Evolutionary conservation across 2,888 invertebrate species (phyloP), one percentile per base, ranked within the genome.

Genomic region (Synanthedon myopaeformis): DNA sequence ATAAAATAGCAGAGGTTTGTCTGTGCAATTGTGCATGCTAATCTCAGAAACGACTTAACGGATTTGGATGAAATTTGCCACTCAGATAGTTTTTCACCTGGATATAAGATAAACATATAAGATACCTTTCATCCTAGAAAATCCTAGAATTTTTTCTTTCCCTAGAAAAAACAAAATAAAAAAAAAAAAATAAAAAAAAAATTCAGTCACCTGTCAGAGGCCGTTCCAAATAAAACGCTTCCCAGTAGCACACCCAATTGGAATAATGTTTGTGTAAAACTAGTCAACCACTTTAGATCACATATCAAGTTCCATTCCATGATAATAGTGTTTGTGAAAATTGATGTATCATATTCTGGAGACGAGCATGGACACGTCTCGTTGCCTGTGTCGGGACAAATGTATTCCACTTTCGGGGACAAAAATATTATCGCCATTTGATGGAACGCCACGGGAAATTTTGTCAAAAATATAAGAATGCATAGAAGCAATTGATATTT

Each of bases 271-370:
- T 94, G 94, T 0, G 92, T 91, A 28, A 93, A 82, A 67, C 92
- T 92, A 2, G 90, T 88, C 57, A 93, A 75, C 78, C 91, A 91
- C 52, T 85, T 83, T 49, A 79, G 88, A 3, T 89, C 89, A 71
- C 94, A 94, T 23, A 94, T 92, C 57, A 95, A 83, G 71, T 92
- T 86, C 93, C 93, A 95, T 89, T 94, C 90, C 54, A 91, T 91
- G 55, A 90, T 88, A 14, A 94, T 93, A 0, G 93, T 93, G 60
- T 90, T 90, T 2, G 89, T 79, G 69, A 94, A 94, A 56, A 91
- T 70, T 51, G 89, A 89, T 52, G 86, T 90, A 66, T 94, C 90
- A 64, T 91, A 94, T 6, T 84, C 72, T 56, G 91, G 88, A 49
- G 84, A 69, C 0, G 77, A 63, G 64, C 93, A 93, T 1, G 89